Evolutionary conservation across 53 echinoderm and acorn worm genomes (phyloP).

Genomic region (Holothuria leucospilota): DNA sequence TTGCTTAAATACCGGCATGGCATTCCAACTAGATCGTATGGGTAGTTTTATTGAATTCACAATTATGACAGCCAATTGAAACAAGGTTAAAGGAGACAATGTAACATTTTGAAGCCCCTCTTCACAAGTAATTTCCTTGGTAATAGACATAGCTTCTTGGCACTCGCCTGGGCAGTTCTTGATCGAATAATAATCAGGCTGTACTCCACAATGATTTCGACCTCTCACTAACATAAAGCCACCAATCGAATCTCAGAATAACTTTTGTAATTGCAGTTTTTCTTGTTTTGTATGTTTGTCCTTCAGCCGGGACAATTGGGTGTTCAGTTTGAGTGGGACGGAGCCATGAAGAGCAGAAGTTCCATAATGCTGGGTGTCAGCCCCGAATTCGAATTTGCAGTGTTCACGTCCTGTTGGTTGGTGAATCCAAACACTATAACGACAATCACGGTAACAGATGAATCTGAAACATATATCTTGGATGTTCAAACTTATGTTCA

Average conservation of each 20-base stretch:
- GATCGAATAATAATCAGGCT: too few species aligned
- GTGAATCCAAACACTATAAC: conserved; percentile 67
- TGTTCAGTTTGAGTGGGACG: conserved; percentile 76
- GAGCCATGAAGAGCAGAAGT: conserved; percentile 69
- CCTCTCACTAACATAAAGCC: too few species aligned
- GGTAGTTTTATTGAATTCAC: too few species aligned
- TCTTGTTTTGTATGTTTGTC: not conserved
- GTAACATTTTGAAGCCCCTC: too few species aligned
- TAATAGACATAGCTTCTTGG: too few species aligned
- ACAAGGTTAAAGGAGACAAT: too few species aligned
- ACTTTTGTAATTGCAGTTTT: not conserved
- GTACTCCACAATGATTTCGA: too few species aligned
- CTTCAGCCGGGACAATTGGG: conserved; percentile 61
- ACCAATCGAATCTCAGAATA: not conserved
- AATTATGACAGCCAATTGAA: too few species aligned
- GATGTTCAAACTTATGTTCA: conserved; percentile 82
- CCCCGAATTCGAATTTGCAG: conserved; percentile 89
- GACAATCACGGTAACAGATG: conserved; percentile 63
- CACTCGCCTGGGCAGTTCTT: too few species aligned
- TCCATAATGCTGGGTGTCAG: conserved; percentile 77
- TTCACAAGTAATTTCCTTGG: too few species aligned
- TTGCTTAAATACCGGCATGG: too few species aligned
- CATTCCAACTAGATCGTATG: too few species aligned
- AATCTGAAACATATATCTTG: conserved; percentile 4
- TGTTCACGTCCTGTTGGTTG: conserved; percentile 80